These are phyloP conservation scores for Amphibalanus amphitrite DNA, from an alignment of 1,140 invertebrate genomes.

Conservation along the genomic window DNA sequence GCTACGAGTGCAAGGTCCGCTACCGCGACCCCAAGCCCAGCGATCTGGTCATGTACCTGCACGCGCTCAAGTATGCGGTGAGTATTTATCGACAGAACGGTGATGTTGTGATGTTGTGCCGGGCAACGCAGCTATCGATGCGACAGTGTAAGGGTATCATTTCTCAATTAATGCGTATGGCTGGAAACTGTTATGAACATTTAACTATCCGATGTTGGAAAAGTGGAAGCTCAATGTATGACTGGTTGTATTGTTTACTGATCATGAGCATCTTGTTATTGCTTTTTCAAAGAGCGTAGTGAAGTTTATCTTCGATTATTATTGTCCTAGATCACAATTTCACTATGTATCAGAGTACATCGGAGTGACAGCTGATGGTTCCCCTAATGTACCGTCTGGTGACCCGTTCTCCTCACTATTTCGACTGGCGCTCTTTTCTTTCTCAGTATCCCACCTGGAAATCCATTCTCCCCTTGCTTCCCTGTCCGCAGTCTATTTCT, in stretches of 20 bases:
- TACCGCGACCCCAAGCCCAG: conserved; percentile 76
- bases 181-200: conserved; percentile 1
- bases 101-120: conserved; percentile 1
- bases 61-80: conserved; percentile 78
- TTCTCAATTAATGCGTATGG: background rate
- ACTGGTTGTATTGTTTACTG: too few relatives aligned
- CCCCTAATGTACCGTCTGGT: too few relatives aligned
- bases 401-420: too few relatives aligned
- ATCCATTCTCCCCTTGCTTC: background rate
- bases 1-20: conserved; percentile 77
- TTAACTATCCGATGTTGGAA: background rate
- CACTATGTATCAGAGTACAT: too few relatives aligned
- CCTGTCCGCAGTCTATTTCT: background rate
- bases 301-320: too few relatives aligned
- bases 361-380: too few relatives aligned
- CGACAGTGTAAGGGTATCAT: background rate
- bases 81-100: background rate
- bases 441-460: too few relatives aligned
- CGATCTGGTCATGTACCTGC: conserved; percentile 86
- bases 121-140: background rate
- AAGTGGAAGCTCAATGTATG: background rate
- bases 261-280: too few relatives aligned
- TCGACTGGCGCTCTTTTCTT: too few relatives aligned
- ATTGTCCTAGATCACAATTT: too few relatives aligned
- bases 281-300: too few relatives aligned